These are phyloP conservation scores for Vanessa atalanta DNA, from an alignment of 1,140 invertebrate genomes.

Conservation along the genomic window DNA sequence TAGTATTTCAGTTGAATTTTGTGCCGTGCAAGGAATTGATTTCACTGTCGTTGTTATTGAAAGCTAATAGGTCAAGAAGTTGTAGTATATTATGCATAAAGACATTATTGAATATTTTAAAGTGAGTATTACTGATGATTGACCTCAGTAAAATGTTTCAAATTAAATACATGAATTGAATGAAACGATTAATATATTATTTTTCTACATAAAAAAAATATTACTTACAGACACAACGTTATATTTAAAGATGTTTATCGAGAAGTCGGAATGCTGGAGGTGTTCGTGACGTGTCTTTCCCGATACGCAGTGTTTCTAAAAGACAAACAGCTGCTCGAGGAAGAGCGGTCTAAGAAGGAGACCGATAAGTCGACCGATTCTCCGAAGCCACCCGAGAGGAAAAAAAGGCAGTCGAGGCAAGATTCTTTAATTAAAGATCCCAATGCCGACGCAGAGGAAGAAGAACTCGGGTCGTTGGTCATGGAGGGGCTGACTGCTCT, in stretches of 20 bases:
- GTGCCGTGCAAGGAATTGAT: conserved; percentile 99
- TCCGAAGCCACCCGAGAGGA: conserved; percentile 68
- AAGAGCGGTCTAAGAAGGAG: conserved; percentile 59
- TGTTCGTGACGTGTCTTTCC: conserved; percentile 96
- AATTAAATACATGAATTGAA: background rate
- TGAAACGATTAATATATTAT: background rate
- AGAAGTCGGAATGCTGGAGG: conserved; percentile 98
- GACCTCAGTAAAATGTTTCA: background rate
- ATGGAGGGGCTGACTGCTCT: conserved; percentile 93
- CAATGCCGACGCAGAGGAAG: conserved; percentile 82
- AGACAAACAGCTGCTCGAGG: conserved; percentile 82
- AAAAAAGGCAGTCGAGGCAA: conserved; percentile 64
- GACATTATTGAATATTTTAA: conserved; percentile 92
- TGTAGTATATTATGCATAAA: conserved; percentile 95
- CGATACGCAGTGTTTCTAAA: conserved; percentile 91
- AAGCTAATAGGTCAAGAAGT: conserved; percentile 88
- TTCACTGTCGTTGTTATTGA: conserved; percentile 95
- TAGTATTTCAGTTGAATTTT: conserved; percentile 98
- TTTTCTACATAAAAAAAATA: background rate
- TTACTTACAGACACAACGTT: conserved; percentile 87
- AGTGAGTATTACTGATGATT: conserved; percentile 73
- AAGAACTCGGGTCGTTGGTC: conserved; percentile 90
- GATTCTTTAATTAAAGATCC: conserved; percentile 80
- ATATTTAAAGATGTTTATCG: conserved; percentile 99
- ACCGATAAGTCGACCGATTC: conserved; percentile 51